Percentiles rank a stretch among this genome's conserved stretches.
Conservation (phyloP, 2,113 vertebrate species). For the Apeltes quadracus region DNA sequence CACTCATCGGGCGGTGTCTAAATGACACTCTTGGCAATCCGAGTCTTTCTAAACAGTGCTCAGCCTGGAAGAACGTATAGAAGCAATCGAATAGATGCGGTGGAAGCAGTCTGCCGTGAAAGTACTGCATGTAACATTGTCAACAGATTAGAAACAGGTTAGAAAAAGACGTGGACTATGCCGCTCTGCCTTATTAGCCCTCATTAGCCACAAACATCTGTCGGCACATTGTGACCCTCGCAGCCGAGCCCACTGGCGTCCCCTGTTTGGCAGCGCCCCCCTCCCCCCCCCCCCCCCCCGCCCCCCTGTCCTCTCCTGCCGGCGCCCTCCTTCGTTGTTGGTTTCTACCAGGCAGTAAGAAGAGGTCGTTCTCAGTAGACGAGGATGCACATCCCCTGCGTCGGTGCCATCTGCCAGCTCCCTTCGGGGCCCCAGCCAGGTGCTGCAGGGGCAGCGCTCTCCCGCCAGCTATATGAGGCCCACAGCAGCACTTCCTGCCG, state of each 20-base stretch:
- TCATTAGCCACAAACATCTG: slow-evolving; percentile 71
- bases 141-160: no score
- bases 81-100: neutral
- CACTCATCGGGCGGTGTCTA: slow-evolving; percentile 56
- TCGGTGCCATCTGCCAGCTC: slow-evolving; percentile 79
- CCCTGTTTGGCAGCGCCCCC: slow-evolving; percentile 23
- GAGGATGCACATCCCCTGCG: slow-evolving; percentile 49
- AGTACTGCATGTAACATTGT: no score
- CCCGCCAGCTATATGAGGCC: slow-evolving; percentile 66
- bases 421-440: slow-evolving; percentile 68
- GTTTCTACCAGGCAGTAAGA: slow-evolving; percentile 38
- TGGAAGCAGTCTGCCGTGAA: neutral
- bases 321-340: slow-evolving; percentile 31
- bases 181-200: slow-evolving; percentile 37
- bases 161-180: slow-evolving; percentile 28
- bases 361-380: slow-evolving; percentile 57
- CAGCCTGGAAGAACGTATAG: slow-evolving; percentile 24
- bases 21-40: slow-evolving; percentile 61
- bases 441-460: slow-evolving; percentile 69
- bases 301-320: slow-evolving; percentile 54
- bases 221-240: slow-evolving; percentile 49
- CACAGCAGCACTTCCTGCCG: slow-evolving; percentile 76
- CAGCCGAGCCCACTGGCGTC: slow-evolving; percentile 16
- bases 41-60: slow-evolving; percentile 38
- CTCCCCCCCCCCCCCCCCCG: no score